Evolutionary conservation across 2,888 invertebrate genomes (phyloP).

Genomic region (Acronicta aceris): DNA sequence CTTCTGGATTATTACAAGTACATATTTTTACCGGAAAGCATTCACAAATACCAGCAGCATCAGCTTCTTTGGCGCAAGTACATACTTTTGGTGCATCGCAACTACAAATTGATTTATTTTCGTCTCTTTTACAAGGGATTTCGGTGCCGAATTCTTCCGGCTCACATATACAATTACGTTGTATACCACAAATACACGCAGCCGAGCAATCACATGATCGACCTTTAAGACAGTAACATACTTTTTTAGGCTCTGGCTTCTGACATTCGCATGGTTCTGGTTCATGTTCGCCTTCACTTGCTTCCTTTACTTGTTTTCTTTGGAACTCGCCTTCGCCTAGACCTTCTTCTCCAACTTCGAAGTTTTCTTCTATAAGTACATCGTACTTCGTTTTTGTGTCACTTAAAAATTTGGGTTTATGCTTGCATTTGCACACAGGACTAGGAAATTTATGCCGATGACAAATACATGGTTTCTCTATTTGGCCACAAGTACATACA

Average conservation of each 20-base stretch:
- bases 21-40: constrained; percentile 73
- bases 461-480: constrained; percentile 81
- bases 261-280: constrained; percentile 76
- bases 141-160: constrained; percentile 57
- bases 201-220: constrained; percentile 70
- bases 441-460: constrained; percentile 69
- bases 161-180: constrained; percentile 73
- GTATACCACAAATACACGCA: constrained; percentile 73
- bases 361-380: constrained; percentile 12
- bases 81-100: constrained; percentile 68
- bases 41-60: constrained; percentile 58
- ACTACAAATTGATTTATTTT: constrained; percentile 69
- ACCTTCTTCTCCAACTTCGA: constrained; percentile 3
- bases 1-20: constrained; percentile 73
- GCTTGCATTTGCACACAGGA: constrained; percentile 75
- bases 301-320: constrained; percentile 25
- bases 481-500: constrained; percentile 71
- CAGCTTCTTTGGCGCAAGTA: constrained; percentile 61
- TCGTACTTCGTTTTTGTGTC: constrained; percentile 13
- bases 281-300: constrained; percentile 24
- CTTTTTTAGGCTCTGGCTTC: constrained; percentile 61
- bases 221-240: constrained; percentile 73
- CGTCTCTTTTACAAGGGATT: constrained; percentile 63
- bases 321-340: constrained; percentile 26
- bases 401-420: constrained; percentile 61